Conservation (phyloP, 2,113 vertebrate species). For the Merops nubicus region DNA sequence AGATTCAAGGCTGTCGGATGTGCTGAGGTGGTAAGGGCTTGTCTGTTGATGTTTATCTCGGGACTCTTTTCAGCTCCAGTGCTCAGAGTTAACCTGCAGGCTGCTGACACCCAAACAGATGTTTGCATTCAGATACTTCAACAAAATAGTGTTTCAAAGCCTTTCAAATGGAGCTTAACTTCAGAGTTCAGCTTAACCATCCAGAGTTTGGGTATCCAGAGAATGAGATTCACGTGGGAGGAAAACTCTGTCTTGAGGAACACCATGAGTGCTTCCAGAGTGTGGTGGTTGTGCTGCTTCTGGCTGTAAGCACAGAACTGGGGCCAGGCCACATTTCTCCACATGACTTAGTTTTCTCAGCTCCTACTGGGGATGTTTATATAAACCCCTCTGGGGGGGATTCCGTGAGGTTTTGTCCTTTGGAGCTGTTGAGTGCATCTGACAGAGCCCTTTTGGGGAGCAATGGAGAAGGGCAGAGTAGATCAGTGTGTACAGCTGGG, state of each 20-base stretch:
- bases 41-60: background rate
- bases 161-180: background rate
- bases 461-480: background rate
- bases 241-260: background rate
- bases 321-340: background rate
- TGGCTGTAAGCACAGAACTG: background rate
- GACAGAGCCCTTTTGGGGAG: background rate
- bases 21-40: slow-evolving; percentile 73
- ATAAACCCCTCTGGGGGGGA: rapidly evolving
- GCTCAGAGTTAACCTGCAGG: background rate
- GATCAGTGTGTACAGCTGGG: background rate
- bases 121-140: background rate
- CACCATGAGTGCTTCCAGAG: background rate
- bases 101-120: background rate
- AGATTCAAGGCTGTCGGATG: slow-evolving; percentile 86
- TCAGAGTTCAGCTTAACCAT: background rate
- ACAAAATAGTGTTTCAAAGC: background rate
- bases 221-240: background rate
- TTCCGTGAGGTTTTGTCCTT: background rate
- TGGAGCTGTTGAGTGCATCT: background rate
- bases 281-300: background rate
- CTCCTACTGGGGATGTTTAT: background rate
- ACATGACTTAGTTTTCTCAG: background rate
- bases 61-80: background rate
- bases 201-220: background rate